Conservation (phyloP, 1,140 invertebrate species). For the Heliconius himera region DNA sequence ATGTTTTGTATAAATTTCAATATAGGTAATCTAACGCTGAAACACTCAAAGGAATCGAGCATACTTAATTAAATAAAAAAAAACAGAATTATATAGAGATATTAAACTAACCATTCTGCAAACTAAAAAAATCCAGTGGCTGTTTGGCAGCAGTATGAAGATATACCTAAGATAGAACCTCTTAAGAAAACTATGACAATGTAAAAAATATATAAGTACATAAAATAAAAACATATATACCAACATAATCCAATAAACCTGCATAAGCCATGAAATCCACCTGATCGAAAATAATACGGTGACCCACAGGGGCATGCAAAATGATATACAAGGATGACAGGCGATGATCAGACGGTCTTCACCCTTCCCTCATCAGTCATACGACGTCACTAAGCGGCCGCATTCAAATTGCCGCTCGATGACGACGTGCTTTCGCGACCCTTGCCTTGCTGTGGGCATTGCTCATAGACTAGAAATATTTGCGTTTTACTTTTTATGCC, state of each 20-base stretch:
- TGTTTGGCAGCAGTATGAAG: too few relatives aligned
- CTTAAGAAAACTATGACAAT: too few relatives aligned
- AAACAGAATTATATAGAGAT: too few relatives aligned
- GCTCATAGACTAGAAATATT: constrained; percentile 43
- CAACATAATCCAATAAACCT: neutral
- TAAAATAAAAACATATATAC: neutral
- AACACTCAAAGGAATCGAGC: too few relatives aligned
- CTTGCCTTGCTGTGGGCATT: constrained; percentile 65
- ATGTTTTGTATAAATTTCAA: too few relatives aligned
- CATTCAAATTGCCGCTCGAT: constrained; percentile 79
- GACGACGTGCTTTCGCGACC: constrained; percentile 77
- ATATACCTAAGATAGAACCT: too few relatives aligned
- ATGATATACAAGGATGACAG: constrained; percentile 73
- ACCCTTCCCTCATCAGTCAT: constrained; percentile 80
- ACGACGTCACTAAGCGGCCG: constrained; percentile 76
- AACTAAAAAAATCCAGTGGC: too few relatives aligned
- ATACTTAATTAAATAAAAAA: too few relatives aligned
- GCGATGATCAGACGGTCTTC: constrained; percentile 66
- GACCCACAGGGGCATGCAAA: constrained; percentile 63
- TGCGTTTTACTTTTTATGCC: constrained; percentile 15
- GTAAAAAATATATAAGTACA: neutral
- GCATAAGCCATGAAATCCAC: constrained; percentile 35
- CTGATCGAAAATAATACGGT: constrained; percentile 55
- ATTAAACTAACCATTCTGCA: too few relatives aligned
- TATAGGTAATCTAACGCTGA: too few relatives aligned